Evolutionary conservation across 2,797 vertebrate genomes (phyloP).

Genomic region (Hydrolagus colliei): DNA sequence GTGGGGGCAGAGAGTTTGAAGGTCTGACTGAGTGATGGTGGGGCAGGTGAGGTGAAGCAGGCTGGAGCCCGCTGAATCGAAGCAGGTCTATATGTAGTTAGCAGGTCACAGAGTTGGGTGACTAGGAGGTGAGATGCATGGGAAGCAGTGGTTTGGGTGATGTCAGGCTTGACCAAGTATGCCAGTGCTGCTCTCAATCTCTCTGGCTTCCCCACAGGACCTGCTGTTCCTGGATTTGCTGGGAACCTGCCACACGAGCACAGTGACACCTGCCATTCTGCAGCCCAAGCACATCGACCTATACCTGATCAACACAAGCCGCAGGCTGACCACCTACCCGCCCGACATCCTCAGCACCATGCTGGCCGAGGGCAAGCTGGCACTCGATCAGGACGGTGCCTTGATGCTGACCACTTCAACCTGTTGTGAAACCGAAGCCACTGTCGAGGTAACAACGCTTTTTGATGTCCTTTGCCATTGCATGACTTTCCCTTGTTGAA

Average conservation of each 20-base stretch:
- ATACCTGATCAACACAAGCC: slow-evolving; percentile 55
- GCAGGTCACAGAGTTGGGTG: too few species aligned
- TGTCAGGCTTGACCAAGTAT: too few species aligned
- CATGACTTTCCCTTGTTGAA: too few species aligned
- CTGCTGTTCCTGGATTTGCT: slow-evolving; percentile 79
- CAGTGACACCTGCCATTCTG: slow-evolving; percentile 59
- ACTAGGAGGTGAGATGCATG: too few species aligned
- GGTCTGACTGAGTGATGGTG: too few species aligned
- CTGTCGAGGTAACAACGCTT: neutral
- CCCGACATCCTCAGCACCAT: slow-evolving; percentile 57
- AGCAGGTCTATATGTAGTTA: too few species aligned
- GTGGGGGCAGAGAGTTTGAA: too few species aligned
- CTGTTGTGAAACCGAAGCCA: neutral
- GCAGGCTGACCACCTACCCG: slow-evolving; percentile 60
- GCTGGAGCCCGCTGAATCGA: too few species aligned
- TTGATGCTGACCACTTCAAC: slow-evolving; percentile 51
- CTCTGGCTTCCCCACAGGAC: slow-evolving; percentile 53
- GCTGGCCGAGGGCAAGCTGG: slow-evolving; percentile 54
- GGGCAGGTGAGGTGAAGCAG: too few species aligned
- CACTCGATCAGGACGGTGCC: slow-evolving; percentile 52
- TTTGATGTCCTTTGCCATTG: too few species aligned
- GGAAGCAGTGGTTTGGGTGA: too few species aligned
- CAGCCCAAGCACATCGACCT: slow-evolving; percentile 63
- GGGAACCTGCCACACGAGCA: slow-evolving; percentile 80
- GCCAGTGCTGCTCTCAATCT: too few species aligned